Evolutionary conservation across 1,140 invertebrate genomes (phyloP).

Genomic region (Drosophila cardini): DNA sequence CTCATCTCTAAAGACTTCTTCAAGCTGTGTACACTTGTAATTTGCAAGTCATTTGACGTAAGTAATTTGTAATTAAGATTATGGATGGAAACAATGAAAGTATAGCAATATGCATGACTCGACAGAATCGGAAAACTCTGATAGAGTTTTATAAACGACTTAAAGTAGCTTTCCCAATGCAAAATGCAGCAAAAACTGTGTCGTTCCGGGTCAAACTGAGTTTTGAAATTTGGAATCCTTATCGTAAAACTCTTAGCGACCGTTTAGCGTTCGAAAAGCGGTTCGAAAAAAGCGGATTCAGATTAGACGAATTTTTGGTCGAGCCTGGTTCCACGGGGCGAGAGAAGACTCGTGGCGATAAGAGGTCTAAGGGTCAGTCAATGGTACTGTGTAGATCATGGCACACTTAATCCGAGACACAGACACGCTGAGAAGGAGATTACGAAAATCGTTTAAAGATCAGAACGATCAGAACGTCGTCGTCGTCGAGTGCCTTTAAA

Average conservation of each 20-base stretch:
- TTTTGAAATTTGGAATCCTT: slow-evolving; percentile 12
- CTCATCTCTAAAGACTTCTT: not conserved
- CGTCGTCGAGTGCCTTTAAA: slow-evolving; percentile 50
- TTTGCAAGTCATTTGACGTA: slow-evolving; percentile 24
- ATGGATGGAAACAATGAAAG: not conserved
- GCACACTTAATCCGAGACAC: slow-evolving; percentile 32
- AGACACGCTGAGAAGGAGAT: slow-evolving; percentile 27
- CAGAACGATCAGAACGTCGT: slow-evolving; percentile 9
- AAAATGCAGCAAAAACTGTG: not conserved
- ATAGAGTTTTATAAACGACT: not conserved
- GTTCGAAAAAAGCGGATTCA: slow-evolving; percentile 17
- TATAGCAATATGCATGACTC: slow-evolving; percentile 3
- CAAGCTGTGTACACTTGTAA: not conserved
- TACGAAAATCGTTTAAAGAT: slow-evolving; percentile 24
- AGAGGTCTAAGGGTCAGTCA: slow-evolving; percentile 49
- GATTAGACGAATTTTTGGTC: slow-evolving; percentile 16
- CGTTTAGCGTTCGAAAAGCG: not conserved
- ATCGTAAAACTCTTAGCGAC: slow-evolving; percentile 5
- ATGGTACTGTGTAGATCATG: slow-evolving; percentile 29
- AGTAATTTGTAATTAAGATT: not conserved
- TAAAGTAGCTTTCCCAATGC: too few species aligned
- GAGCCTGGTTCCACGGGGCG: slow-evolving; percentile 15
- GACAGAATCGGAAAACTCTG: not conserved
- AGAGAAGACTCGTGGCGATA: slow-evolving; percentile 23
- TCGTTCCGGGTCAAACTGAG: not conserved